Conservation (phyloP, 2,797 vertebrate genomes). For the Rhadinocentrus ornatus region DNA sequence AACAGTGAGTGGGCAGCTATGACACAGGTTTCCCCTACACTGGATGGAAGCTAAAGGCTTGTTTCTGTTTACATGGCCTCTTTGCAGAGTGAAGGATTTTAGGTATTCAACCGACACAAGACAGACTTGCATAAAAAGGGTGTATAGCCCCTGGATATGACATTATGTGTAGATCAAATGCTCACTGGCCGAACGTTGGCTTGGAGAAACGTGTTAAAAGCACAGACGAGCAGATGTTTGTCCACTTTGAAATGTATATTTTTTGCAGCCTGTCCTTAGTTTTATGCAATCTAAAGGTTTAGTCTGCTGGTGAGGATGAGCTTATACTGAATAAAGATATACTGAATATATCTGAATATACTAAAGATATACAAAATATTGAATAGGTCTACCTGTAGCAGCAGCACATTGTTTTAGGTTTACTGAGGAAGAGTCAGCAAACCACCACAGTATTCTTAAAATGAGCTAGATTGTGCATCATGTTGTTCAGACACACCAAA, state of each 20-base stretch:
- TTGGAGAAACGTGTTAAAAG: background rate
- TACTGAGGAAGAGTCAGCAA: background rate
- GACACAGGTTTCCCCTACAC: background rate
- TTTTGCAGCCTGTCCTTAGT: background rate
- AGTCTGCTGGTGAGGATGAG: background rate
- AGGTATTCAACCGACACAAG: background rate
- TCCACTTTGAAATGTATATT: background rate
- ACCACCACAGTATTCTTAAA: background rate
- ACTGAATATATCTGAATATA: no score
- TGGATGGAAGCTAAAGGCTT: background rate
- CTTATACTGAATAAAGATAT: no score
- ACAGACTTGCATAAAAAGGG: background rate
- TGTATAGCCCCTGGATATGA: background rate
- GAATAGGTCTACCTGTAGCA: no score
- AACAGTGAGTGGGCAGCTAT: background rate
- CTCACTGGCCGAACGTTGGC: background rate
- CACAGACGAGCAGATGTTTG: background rate
- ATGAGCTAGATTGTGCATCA: background rate
- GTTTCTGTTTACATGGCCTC: background rate
- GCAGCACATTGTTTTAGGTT: no score
- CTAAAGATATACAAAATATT: no score
- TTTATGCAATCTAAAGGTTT: background rate
- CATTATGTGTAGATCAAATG: background rate
- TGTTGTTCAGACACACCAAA: background rate
- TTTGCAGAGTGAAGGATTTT: background rate